phyloP scores from a whole-genome alignment of 1,140 invertebrate species.

The Leptestheria dahalacensis region DNA sequence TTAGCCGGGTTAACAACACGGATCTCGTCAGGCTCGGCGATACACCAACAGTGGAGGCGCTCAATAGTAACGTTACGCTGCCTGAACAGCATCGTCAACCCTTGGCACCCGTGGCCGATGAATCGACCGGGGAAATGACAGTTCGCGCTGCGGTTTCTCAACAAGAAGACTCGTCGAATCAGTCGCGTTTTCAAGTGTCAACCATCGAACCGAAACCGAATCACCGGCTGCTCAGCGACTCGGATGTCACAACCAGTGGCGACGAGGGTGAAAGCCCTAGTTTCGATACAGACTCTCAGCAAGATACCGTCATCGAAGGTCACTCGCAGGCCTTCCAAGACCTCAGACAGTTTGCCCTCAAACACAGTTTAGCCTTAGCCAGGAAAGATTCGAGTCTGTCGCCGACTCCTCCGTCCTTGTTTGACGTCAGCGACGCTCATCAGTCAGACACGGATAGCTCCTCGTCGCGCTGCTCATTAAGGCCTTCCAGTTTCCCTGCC shows the following conservation, averaged over 20 bases:
- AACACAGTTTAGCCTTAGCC: constrained; percentile 17
- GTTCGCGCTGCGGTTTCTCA: no score
- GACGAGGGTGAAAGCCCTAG: constrained; percentile 7
- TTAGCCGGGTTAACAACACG: not conserved
- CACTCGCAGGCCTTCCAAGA: constrained; percentile 19
- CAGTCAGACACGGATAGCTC: constrained; percentile 10
- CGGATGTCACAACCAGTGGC: constrained; percentile 1
- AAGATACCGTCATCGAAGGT: constrained; percentile 11
- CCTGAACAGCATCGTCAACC: not conserved
- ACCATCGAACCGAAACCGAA: not conserved
- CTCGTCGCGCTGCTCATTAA: not conserved
- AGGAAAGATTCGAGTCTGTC: not conserved
- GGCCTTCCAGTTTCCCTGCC: constrained; percentile 1
- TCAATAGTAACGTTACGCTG: not conserved
- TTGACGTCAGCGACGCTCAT: not conserved
- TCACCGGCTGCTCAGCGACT: constrained; percentile 7
- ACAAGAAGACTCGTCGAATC: not conserved
- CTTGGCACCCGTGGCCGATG: no score
- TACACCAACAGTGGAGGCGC: not conserved
- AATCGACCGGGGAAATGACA: no score
- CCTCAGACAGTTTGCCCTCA: constrained; percentile 21
- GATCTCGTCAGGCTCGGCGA: not conserved
- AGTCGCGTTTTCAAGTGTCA: not conserved
- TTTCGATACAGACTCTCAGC: constrained; percentile 14
- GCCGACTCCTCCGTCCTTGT: not conserved